Conservation (phyloP, 2,888 invertebrate species). For the Antitype chi region DNA sequence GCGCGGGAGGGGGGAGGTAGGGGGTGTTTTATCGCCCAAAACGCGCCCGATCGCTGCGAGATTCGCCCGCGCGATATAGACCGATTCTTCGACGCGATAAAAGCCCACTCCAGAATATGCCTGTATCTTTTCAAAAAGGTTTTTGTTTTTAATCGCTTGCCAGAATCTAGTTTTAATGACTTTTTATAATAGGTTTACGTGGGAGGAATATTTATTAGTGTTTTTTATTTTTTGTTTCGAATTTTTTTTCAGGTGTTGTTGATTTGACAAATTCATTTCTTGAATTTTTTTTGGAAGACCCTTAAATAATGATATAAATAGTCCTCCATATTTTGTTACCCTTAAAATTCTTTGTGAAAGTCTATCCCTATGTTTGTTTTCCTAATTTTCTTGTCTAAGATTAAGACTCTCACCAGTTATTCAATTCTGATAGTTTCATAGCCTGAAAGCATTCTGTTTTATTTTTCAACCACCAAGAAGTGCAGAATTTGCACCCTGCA, state of each 20-base stretch:
- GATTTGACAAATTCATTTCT: not conserved
- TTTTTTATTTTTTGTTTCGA: conserved; percentile 35
- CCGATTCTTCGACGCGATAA: conserved; percentile 78
- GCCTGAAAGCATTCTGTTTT: not conserved
- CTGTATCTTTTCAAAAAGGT: conserved; percentile 84
- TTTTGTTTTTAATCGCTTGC: conserved; percentile 79
- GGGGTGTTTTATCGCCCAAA: conserved; percentile 81
- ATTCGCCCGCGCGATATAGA: conserved; percentile 77
- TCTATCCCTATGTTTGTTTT: not conserved
- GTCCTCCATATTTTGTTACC: not conserved
- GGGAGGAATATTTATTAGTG: conserved; percentile 70
- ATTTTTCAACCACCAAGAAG: not conserved
- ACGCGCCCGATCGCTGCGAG: conserved; percentile 78
- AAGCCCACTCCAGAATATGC: conserved; percentile 75
- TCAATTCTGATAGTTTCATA: not conserved
- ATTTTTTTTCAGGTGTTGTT: conserved; percentile 28
- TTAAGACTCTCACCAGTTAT: not conserved
- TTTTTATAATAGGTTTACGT: conserved; percentile 79
- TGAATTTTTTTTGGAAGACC: not conserved
- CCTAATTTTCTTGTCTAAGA: no score
- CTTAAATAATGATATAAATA: not conserved
- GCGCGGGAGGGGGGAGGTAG: conserved; percentile 48
- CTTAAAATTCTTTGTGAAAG: not conserved
- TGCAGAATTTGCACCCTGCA: not conserved
- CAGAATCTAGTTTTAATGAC: conserved; percentile 83